Evolutionary conservation across 2,797 vertebrate genomes (phyloP).

Genomic region (Anguilla marmorata): DNA sequence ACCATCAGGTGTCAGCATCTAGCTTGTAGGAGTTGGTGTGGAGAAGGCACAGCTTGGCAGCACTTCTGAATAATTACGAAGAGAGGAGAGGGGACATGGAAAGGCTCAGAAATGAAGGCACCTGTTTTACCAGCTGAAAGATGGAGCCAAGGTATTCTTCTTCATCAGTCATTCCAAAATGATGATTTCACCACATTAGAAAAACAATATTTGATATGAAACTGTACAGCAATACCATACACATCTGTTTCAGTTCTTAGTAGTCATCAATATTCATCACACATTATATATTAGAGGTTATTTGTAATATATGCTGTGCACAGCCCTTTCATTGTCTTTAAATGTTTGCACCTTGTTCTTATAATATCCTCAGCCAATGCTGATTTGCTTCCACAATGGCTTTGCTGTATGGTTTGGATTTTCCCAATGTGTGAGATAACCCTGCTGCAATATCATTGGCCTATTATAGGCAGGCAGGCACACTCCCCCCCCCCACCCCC

Average conservation of each 20-base stretch:
- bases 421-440: not conserved
- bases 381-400: not conserved
- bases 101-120: conserved; percentile 14
- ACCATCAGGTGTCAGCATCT: conserved; percentile 67
- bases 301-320: not conserved
- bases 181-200: conserved; percentile 17
- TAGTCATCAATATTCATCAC: not conserved
- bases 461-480: not conserved
- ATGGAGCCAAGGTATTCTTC: not conserved
- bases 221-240: not conserved
- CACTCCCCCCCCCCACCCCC: not conserved
- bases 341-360: not conserved
- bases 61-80: conserved; percentile 37
- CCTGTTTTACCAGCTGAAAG: conserved; percentile 8
- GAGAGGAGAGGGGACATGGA: not conserved
- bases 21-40: conserved; percentile 43
- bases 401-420: not conserved
- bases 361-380: not conserved
- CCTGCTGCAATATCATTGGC: not conserved
- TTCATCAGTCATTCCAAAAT: conserved; percentile 18
- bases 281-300: not conserved
- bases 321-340: not conserved
- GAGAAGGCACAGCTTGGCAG: conserved; percentile 33
- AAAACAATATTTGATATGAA: not conserved
- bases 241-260: not conserved